Evolutionary conservation across 2,113 vertebrate genomes (phyloP), one percentile per base, ranked within the genome.

Genomic region (Eolophus roseicapilla): DNA sequence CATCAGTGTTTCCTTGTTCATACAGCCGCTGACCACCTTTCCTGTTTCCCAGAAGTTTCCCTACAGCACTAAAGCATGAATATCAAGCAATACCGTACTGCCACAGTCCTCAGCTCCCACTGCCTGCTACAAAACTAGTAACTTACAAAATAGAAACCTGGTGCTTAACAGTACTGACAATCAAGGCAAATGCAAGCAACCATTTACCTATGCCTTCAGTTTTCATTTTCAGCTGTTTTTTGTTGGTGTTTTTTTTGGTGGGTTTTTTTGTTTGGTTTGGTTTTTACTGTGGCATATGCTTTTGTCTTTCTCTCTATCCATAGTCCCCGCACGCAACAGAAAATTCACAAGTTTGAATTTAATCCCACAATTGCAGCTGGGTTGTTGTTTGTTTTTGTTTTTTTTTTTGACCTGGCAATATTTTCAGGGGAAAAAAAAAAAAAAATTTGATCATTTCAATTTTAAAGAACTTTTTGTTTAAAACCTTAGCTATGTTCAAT

Each of bases 11-110:
- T 76, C 63, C 47, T 70, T 27, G 2, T 18, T 80, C 79, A 17
- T 28, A 41, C 90, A 96, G 92, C 94, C 94, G 95, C 75, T 93
- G 59, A 49, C 82, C 95, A 94, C 68, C 88, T 95, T 96, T 69
- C 60, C 3, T 49, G 16, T 73, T 13, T 39, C n/a, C 37, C 35
- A 70, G 37, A 49, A 6, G n/a, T 24, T 8, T 44, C 25, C n/a
- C 43, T 47, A 1, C 13, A 60, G 46, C 20, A 17, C 50, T 21
- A 11, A 35, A 35, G 53, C 39, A 70, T 3, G 21, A 64, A 39
- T 5, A 39, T 63, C 6, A n/a, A 70, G 47, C 14, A 52, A 7
- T 2, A 8, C 28, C 57, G 49, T 4, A 23, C 10, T 65, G 59
- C 16, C 25, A 37, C 13, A 33, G 76, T 6, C 76, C 33, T 11